A percentile compares a stretch with the other conserved stretches of the same genome.
Conservation (phyloP, 1,140 invertebrate genomes). For the Halictus rubicundus region DNA sequence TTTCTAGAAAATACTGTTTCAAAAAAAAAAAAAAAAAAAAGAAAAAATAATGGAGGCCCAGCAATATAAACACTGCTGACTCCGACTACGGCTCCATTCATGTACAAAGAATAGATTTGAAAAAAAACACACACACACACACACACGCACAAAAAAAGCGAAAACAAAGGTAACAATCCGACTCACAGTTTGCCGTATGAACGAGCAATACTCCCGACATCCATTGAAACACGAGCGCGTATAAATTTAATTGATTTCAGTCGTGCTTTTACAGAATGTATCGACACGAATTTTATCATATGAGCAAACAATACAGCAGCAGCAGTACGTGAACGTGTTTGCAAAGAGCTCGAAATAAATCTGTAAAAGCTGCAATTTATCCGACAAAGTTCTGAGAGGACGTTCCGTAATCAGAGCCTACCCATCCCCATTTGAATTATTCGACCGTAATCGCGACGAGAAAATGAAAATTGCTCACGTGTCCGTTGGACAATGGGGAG, state of each 20-base stretch:
- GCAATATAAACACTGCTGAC: not conserved
- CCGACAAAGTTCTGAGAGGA: not conserved
- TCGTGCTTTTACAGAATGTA: not conserved
- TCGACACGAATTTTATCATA: constrained; percentile 1
- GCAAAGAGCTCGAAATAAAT: not conserved
- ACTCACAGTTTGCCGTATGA: not conserved
- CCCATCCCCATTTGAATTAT: too few species aligned
- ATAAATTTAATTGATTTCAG: not conserved
- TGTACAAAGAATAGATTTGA: not conserved
- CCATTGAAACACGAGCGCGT: not conserved
- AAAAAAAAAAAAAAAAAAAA: too few species aligned
- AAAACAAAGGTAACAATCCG: not conserved
- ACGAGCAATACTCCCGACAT: not conserved
- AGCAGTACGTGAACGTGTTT: not conserved
- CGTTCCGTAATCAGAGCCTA: not conserved
- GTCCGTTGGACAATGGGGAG: not conserved
- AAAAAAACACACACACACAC: too few species aligned
- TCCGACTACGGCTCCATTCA: not conserved
- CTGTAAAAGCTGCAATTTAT: not conserved
- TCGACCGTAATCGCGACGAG: too few species aligned
- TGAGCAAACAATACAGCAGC: not conserved
- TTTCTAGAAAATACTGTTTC: too few species aligned
- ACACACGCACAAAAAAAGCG: not conserved
- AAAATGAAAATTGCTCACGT: not conserved
- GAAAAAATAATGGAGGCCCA: not conserved